Conservation (phyloP, 2,888 invertebrate species). For the Myathropa florea region DNA sequence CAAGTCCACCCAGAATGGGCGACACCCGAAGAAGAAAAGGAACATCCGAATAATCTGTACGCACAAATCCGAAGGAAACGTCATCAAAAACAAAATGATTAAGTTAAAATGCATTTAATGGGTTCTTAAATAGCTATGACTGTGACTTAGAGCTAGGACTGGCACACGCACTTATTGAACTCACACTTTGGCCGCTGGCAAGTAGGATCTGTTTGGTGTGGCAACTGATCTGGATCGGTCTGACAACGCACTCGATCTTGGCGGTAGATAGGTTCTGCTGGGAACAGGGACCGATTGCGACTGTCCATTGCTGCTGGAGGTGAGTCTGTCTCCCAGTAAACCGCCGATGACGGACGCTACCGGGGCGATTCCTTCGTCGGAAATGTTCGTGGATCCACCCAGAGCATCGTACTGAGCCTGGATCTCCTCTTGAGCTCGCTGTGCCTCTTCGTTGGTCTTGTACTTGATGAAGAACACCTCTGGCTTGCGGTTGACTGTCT, state of each 20-base stretch:
- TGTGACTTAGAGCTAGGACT: constrained; percentile 27
- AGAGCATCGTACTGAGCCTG: constrained; percentile 79
- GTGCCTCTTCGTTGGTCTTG: constrained; percentile 79
- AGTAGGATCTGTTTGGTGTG: neutral
- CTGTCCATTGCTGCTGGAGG: neutral
- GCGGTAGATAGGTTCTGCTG: constrained; percentile 8
- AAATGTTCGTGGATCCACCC: constrained; percentile 78
- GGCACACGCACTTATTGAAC: neutral
- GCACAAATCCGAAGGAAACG: neutral
- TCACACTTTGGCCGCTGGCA: constrained; percentile 19
- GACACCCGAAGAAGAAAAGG: too few relatives aligned
- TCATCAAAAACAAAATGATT: neutral
- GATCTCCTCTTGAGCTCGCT: constrained; percentile 78
- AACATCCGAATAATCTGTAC: too few relatives aligned
- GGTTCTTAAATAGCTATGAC: constrained; percentile 49
- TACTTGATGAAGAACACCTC: constrained; percentile 81
- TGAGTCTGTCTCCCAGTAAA: neutral
- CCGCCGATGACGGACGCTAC: constrained; percentile 67
- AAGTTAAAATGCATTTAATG: constrained; percentile 60
- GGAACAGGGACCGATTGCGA: neutral
- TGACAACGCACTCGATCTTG: neutral
- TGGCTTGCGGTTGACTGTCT: constrained; percentile 77
- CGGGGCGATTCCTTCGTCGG: constrained; percentile 79
- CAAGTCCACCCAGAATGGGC: too few relatives aligned
- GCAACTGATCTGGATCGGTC: neutral